phyloP scores from a whole-genome alignment of 2,888 invertebrate genomes.

The Crepidodera aurea region DNA sequence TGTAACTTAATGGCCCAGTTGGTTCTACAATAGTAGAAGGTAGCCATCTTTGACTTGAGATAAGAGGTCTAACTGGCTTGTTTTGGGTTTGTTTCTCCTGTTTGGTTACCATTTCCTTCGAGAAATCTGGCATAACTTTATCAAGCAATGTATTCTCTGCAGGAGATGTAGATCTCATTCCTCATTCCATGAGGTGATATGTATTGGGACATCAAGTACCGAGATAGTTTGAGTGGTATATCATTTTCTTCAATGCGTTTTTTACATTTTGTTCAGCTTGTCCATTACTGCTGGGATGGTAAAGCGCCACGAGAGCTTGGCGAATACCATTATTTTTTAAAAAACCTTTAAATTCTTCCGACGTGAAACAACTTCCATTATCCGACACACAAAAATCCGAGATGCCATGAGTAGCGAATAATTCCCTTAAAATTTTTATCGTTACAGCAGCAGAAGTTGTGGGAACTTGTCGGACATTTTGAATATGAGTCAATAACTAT shows the following conservation, averaged over 20 bases:
- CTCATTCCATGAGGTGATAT: too few relatives aligned
- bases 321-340: conserved; percentile 28
- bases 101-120: too few relatives aligned
- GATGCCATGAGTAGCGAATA: conserved; percentile 39
- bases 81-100: too few relatives aligned
- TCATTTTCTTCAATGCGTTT: neutral
- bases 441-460: neutral
- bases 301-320: conserved; percentile 13
- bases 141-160: too few relatives aligned
- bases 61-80: too few relatives aligned
- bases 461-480: neutral
- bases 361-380: conserved; percentile 40
- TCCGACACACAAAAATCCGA: conserved; percentile 27
- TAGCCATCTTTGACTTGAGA: too few relatives aligned
- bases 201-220: too few relatives aligned
- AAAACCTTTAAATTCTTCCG: conserved; percentile 33
- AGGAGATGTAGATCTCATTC: too few relatives aligned
- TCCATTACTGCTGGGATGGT: conserved; percentile 25
- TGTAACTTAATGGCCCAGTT: too few relatives aligned
- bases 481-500: conserved; percentile 17
- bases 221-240: too few relatives aligned
- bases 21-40: too few relatives aligned
- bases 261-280: conserved; percentile 23
- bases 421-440: neutral
- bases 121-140: too few relatives aligned